These are phyloP conservation scores for Trachemys scripta DNA, from an alignment of 2,113 vertebrate genomes.

Conservation along the genomic window DNA sequence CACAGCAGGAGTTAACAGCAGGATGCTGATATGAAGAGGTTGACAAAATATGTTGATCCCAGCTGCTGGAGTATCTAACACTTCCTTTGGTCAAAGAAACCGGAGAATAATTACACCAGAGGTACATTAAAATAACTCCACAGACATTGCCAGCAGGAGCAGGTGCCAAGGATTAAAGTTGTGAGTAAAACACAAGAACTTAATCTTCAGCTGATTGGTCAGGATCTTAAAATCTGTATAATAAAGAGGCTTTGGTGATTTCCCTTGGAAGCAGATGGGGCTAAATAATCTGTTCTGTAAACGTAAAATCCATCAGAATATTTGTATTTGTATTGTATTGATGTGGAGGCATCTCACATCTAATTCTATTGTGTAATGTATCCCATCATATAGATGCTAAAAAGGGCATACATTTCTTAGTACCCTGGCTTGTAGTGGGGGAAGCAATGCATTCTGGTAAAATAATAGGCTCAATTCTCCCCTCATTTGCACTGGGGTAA, in stretches of 20 bases:
- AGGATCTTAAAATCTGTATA: background rate
- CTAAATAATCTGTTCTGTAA: background rate
- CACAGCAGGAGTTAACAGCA: background rate
- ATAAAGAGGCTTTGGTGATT: background rate
- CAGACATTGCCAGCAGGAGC: background rate
- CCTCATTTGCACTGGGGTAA: background rate
- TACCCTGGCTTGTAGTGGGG: background rate
- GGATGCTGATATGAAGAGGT: background rate
- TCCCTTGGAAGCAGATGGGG: background rate
- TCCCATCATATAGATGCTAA: background rate
- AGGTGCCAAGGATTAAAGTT: background rate
- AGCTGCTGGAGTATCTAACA: background rate
- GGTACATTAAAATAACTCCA: conserved; percentile 2
- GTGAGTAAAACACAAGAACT: background rate
- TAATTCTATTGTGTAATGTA: background rate
- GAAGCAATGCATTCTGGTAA: background rate
- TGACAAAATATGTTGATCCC: background rate
- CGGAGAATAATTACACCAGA: background rate
- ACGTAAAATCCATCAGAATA: background rate
- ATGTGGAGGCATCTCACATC: background rate
- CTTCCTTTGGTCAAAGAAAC: background rate
- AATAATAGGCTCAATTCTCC: background rate
- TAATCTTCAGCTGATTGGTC: background rate
- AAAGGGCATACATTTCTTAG: fast-evolving
- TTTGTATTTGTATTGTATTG: background rate